phyloP scores from a whole-genome alignment of 2,888 invertebrate genomes.

The Hypolimnas misippus region DNA sequence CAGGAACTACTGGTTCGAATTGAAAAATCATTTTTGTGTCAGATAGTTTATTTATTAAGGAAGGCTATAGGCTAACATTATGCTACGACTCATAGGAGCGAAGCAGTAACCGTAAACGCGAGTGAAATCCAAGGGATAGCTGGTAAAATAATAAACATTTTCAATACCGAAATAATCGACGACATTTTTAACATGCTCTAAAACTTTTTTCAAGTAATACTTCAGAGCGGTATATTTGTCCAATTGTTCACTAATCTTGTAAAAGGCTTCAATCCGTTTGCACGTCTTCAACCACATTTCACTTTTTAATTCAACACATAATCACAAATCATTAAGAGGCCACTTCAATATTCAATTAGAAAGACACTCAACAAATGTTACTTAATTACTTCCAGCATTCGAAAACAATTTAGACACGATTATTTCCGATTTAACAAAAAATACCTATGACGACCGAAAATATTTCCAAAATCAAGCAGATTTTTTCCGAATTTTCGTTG shows the following conservation, averaged over 20 bases:
- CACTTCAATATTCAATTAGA: constrained; percentile 20
- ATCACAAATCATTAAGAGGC: constrained; percentile 16
- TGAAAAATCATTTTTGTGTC: too few species aligned
- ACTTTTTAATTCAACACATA: constrained; percentile 19
- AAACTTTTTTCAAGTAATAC: constrained; percentile 49
- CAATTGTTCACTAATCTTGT: constrained; percentile 50
- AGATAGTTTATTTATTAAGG: too few species aligned
- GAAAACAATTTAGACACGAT: too few species aligned
- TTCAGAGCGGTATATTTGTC: constrained; percentile 44
- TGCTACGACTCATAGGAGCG: too few species aligned
- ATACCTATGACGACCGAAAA: too few species aligned
- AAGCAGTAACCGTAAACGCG: too few species aligned
- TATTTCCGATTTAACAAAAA: too few species aligned
- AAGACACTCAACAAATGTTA: constrained; percentile 21
- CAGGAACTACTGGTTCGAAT: too few species aligned
- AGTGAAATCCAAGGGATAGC: too few species aligned
- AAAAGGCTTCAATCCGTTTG: constrained; percentile 50
- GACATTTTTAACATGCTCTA: constrained; percentile 52
- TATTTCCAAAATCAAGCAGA: too few species aligned
- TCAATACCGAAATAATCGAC: constrained; percentile 69
- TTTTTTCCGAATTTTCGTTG: neutral
- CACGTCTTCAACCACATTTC: constrained; percentile 61
- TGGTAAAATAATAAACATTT: neutral
- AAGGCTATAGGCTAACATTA: too few species aligned
- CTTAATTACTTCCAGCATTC: constrained; percentile 17